Percentiles rank a stretch among this genome's conserved stretches.
These are phyloP conservation scores for Achatina immaculata DNA, from an alignment of 1,140 invertebrate genomes.

Conservation along the genomic window DNA sequence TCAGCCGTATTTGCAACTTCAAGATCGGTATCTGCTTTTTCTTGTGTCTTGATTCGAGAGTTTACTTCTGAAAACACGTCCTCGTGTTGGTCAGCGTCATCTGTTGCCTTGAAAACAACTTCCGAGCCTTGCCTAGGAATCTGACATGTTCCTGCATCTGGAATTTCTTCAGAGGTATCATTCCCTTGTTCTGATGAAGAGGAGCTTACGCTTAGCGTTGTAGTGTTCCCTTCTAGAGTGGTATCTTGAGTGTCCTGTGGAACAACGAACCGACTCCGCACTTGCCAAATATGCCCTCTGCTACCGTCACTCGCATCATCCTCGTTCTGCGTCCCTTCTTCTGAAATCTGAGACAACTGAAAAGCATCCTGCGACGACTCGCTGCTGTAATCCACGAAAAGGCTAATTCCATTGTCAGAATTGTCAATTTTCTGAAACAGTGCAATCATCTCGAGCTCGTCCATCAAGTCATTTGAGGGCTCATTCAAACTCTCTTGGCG, in stretches of 20 bases:
- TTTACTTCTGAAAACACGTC: no score
- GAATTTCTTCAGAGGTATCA: not conserved
- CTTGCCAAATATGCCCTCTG: not conserved
- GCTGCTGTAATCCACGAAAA: not conserved
- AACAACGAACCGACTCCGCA: not conserved
- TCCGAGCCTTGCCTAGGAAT: not conserved
- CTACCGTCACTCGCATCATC: slow-evolving; percentile 1
- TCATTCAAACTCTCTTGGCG: not conserved
- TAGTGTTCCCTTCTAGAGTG: not conserved
- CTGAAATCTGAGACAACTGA: slow-evolving; percentile 20
- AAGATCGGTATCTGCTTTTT: no score
- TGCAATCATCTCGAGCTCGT: slow-evolving; percentile 14
- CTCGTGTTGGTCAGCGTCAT: no score
- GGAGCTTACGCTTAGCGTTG: not conserved
- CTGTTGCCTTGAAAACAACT: no score
- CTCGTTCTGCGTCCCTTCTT: slow-evolving; percentile 22
- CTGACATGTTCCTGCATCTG: not conserved
- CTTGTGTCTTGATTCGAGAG: no score
- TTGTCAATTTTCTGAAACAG: slow-evolving; percentile 11
- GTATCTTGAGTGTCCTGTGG: slow-evolving; percentile 1
- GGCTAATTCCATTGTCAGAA: not conserved
- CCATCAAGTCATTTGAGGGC: not conserved
- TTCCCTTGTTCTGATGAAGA: no score
- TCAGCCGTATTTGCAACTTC: no score
- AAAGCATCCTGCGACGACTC: not conserved